These are phyloP conservation scores for Galeopsomyia nigrocyanea DNA, from an alignment of 2,888 invertebrate species.

Conservation along the genomic window DNA sequence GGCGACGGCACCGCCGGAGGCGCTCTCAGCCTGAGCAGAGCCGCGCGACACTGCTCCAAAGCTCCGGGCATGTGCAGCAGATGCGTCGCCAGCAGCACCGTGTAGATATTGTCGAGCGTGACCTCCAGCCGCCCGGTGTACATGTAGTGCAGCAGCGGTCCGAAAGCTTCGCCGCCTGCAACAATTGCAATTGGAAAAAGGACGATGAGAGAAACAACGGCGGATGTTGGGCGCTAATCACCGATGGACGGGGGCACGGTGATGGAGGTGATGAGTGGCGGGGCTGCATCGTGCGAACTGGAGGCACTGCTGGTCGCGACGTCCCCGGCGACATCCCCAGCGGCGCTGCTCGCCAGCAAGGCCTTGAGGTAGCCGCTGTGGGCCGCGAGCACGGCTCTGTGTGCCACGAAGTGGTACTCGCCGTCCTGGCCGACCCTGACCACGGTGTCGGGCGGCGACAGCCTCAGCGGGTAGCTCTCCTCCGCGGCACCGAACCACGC, in stretches of 20 bases:
- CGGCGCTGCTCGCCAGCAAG: slow-evolving; percentile 67
- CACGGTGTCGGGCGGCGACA: slow-evolving; percentile 74
- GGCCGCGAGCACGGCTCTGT: slow-evolving; percentile 75
- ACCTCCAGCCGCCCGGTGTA: slow-evolving; percentile 81
- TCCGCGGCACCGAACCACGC: slow-evolving; percentile 66
- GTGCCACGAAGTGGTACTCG: slow-evolving; percentile 78
- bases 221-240: slow-evolving; percentile 52
- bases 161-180: slow-evolving; percentile 71
- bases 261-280: slow-evolving; percentile 59
- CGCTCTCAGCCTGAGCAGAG: slow-evolving; percentile 72
- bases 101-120: slow-evolving; percentile 79
- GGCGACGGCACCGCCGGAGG: slow-evolving; percentile 65
- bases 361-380: slow-evolving; percentile 82
- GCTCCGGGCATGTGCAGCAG: slow-evolving; percentile 82
- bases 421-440: slow-evolving; percentile 76
- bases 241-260: slow-evolving; percentile 65
- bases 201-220: background rate
- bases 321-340: slow-evolving; percentile 32
- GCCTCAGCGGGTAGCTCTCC: slow-evolving; percentile 58
- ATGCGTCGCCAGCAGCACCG: slow-evolving; percentile 79
- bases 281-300: slow-evolving; percentile 42
- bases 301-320: slow-evolving; percentile 63
- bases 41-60: slow-evolving; percentile 76
- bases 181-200: background rate
- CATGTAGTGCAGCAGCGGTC: slow-evolving; percentile 80